phyloP scores from a whole-genome alignment of 2,888 invertebrate genomes.

The Dorcus parallelipipedus region DNA sequence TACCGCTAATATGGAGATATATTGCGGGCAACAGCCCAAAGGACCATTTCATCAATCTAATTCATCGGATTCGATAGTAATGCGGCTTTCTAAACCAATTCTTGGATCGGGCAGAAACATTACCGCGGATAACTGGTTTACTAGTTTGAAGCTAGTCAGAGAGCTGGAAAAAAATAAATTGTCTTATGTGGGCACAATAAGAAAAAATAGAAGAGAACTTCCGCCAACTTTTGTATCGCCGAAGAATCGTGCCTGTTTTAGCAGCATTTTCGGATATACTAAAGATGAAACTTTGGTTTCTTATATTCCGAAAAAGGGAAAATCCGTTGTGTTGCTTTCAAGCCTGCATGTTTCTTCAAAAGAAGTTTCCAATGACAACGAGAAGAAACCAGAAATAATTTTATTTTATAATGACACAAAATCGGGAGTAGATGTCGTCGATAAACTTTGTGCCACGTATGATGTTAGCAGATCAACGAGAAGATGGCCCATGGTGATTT shows the following conservation, averaged over 20 bases:
- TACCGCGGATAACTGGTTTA: slow-evolving; percentile 34
- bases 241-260: slow-evolving; percentile 9
- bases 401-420: slow-evolving; percentile 16
- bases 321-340: slow-evolving; percentile 4
- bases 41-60: slow-evolving; percentile 23
- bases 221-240: slow-evolving; percentile 18
- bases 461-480: slow-evolving; percentile 10
- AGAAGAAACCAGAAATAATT: slow-evolving; percentile 13
- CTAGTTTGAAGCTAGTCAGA: slow-evolving; percentile 17
- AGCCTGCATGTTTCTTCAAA: slow-evolving; percentile 3
- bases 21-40: slow-evolving; percentile 30
- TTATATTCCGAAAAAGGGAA: slow-evolving; percentile 28
- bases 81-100: slow-evolving; percentile 21
- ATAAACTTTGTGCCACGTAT: slow-evolving; percentile 16
- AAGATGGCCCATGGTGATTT: slow-evolving; percentile 21
- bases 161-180: slow-evolving; percentile 16
- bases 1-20: slow-evolving; percentile 31
- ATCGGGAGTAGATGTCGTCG: slow-evolving; percentile 15
- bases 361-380: neutral
- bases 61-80: slow-evolving; percentile 13
- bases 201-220: slow-evolving; percentile 20
- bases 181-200: slow-evolving; percentile 17
- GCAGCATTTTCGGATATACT: slow-evolving; percentile 19
- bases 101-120: slow-evolving; percentile 30
- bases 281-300: slow-evolving; percentile 31